These are phyloP conservation scores for Rotaria magnacalcarata DNA, from an alignment of 2,888 invertebrate genomes.

Conservation along the genomic window DNA sequence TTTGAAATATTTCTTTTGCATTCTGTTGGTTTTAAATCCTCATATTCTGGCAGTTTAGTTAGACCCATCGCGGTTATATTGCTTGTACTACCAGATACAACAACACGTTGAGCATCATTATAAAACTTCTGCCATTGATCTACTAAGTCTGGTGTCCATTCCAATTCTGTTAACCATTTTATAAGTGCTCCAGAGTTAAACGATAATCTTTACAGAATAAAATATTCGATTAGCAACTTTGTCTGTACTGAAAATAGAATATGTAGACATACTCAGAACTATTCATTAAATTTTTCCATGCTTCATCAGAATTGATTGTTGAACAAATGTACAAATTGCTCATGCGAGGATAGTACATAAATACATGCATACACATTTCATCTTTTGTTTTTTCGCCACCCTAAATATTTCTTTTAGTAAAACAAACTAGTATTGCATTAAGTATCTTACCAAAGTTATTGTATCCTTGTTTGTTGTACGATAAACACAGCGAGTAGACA, in stretches of 20 bases:
- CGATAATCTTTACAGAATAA: neutral
- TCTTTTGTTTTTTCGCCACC: conserved; percentile 39
- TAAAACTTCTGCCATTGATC: neutral
- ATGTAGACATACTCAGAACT: neutral
- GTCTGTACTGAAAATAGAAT: neutral
- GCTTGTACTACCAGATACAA: neutral
- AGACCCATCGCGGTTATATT: neutral
- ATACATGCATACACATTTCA: conserved; percentile 43
- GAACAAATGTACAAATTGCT: conserved; percentile 28
- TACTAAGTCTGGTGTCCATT: neutral
- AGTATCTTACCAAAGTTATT: conserved; percentile 38
- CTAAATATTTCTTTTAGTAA: neutral
- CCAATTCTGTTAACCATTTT: neutral
- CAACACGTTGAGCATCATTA: neutral
- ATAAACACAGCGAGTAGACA: conserved; percentile 41
- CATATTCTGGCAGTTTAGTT: neutral
- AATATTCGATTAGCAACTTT: neutral
- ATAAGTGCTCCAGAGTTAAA: neutral
- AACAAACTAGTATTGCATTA: neutral
- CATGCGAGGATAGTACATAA: conserved; percentile 38
- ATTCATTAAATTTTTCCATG: neutral
- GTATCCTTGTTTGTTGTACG: neutral
- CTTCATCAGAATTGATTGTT: neutral
- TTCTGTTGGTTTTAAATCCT: neutral
- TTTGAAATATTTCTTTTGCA: neutral